These are phyloP conservation scores for Sipha flava DNA, from an alignment of 1,140 invertebrate species.

Conservation along the genomic window DNA sequence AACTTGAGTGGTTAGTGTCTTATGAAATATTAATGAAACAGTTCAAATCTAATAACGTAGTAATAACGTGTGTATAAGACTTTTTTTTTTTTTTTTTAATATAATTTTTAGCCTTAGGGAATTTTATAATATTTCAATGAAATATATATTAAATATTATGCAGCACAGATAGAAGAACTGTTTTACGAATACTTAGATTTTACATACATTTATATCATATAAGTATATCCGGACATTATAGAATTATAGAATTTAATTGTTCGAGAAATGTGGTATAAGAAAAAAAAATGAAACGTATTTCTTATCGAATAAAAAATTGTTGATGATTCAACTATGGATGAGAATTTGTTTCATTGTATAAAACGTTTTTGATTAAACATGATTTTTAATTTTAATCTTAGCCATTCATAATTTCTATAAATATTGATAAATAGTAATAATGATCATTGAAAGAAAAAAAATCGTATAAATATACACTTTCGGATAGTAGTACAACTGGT, in stretches of 20 bases:
- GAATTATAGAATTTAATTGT: not conserved
- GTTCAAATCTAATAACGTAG: not conserved
- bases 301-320: not conserved
- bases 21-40: not conserved
- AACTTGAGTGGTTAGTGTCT: not conserved
- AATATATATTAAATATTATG: no score
- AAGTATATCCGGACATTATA: not conserved
- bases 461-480: no score
- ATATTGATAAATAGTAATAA: not conserved
- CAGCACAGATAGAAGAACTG: not conserved
- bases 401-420: not conserved
- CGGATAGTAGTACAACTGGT: not conserved
- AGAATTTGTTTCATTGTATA: not conserved
- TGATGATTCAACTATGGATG: not conserved
- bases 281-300: not conserved
- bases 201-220: not conserved
- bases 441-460: no score
- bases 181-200: not conserved
- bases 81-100: not conserved
- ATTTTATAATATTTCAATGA: not conserved
- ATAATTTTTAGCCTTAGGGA: not conserved
- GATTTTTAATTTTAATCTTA: not conserved
- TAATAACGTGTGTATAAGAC: not conserved
- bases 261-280: not conserved
- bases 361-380: not conserved